Evolutionary conservation across 2,113 vertebrate species (phyloP).

Genomic region (Drymodes brunneopygia): DNA sequence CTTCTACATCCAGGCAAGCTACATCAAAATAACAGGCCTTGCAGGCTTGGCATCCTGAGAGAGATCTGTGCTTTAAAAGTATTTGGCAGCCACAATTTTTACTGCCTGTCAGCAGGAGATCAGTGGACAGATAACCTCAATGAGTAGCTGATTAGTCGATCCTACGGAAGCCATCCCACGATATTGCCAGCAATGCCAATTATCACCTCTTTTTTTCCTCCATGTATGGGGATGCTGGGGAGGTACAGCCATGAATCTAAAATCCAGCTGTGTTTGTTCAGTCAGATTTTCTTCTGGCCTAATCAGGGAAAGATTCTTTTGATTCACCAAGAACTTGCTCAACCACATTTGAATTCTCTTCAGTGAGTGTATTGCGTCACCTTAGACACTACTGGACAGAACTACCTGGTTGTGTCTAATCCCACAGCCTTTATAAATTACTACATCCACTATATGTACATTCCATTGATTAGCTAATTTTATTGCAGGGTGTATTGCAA

Average conservation of each 20-base stretch:
- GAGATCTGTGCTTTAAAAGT: background rate
- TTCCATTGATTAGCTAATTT: background rate
- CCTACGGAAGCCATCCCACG: background rate
- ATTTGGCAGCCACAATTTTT: background rate
- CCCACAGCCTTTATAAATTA: background rate
- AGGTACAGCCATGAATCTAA: background rate
- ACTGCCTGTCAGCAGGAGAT: slow-evolving; percentile 32
- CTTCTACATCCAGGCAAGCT: slow-evolving; percentile 6
- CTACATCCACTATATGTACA: background rate
- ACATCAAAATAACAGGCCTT: slow-evolving; percentile 44
- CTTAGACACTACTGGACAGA: background rate
- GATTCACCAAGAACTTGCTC: background rate
- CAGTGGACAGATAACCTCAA: slow-evolving; percentile 11
- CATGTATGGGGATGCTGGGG: background rate
- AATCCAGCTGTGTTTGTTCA: background rate
- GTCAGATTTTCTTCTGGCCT: background rate
- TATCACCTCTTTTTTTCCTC: background rate
- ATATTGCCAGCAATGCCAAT: background rate
- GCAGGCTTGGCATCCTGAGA: slow-evolving; percentile 20
- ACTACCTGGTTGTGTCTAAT: background rate
- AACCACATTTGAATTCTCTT: background rate
- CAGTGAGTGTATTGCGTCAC: background rate
- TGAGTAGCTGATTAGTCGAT: background rate
- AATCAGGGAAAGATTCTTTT: background rate
- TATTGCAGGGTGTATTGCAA: background rate